Base-by-base conservation (phyloP, 2,888 invertebrate genomes). In the Sarcophaga variegata region DNA sequence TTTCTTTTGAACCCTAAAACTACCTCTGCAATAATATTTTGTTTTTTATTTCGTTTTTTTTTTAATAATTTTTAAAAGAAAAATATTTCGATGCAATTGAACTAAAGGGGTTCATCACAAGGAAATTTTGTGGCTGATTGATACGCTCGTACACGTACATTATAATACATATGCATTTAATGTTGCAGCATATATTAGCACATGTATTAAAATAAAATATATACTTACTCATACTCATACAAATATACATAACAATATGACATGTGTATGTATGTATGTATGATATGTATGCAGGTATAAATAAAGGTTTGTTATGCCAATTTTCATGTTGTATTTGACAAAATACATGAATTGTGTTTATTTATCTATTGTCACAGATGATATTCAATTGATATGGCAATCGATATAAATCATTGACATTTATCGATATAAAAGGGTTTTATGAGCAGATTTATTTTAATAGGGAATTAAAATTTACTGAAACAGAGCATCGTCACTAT, bases 281-380 rank as follows among this genome's bases (percentile, higher is more conserved):
- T 1, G 8, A 2, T 37, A 37, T 10, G 37, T 37, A 37, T 37
- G 37, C 8, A 8, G 37, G 37, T 10, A 37, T 37, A 37, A 37
- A 37, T 37, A 8, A 37, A 2, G 37, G 37, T 37, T 37, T 8
- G 2, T 37, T 37, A 64, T 64, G 75, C 54, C 75, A 75, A 75
- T 75, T 75, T 64, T 64, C 54, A 75, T 75, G 25, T 75, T 12
- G n/a, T 27, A 75, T 75, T 75, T 75, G 49, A 64, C 64, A 75
- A 64, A 64, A 75, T 75, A 64, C 75, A 64, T 64, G 25, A 27
- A 60, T 74, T 74, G 45, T 47, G 60, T 47, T 10, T 37, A 37
- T 37, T 37, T 49, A 64, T 64, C 63, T 47, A 22, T 45, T 49
- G 37, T 2, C 2, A 37, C 37, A 37, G 37, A 37, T 14, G 47